Base-by-base conservation (phyloP, 64 coral and sea anemone genomes). In the Porites australiensis region DNA sequence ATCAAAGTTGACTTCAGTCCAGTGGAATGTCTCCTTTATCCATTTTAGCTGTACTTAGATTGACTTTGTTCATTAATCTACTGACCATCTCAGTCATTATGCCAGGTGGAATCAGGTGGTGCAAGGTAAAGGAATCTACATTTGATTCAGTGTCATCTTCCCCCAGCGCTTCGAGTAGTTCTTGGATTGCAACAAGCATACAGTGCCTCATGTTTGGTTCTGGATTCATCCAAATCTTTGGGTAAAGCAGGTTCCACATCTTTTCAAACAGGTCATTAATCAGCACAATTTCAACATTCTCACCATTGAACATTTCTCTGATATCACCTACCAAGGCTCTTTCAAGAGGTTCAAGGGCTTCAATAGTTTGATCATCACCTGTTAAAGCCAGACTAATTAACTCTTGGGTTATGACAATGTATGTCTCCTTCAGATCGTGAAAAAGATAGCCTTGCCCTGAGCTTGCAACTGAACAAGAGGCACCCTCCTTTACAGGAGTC, bases 111-210 rank as follows among this genome's bases (percentile, higher is more conserved):
- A 37, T 1, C 27, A 37, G 27, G 27, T 37, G 27, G 27, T 37
- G 27, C 0, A 37, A 37, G 27, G 27, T 0, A 37, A 37, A 37
- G 27, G 27, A 37, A 37, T 37, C 27, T 37, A 37, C 27, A 37
- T 37, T 82, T 63, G 57, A 0, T 43, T 43, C 27, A 43, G 3
- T 37, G 15, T 16, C 37, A 19, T 44, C 79, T 63, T 82, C 13
- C 27, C 27, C 1, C 27, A 37, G 16, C 1, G 6, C 8, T 82
- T 63, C 79, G 16, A 64, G 14, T 7, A 62, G 3, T 45, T 27
- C 79, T 18, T 63, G 58, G 58, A 82, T 63, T 64, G 79, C 79
- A 82, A 19, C 44, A 58, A 82, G 79, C 79, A 82, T 82, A 44
- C 79, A 59, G 13, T 22, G 55, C 43, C 79, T 82, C 79, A 82